These are phyloP conservation scores for Dicycla oo DNA, from an alignment of 2,888 invertebrate species.

Conservation along the genomic window DNA sequence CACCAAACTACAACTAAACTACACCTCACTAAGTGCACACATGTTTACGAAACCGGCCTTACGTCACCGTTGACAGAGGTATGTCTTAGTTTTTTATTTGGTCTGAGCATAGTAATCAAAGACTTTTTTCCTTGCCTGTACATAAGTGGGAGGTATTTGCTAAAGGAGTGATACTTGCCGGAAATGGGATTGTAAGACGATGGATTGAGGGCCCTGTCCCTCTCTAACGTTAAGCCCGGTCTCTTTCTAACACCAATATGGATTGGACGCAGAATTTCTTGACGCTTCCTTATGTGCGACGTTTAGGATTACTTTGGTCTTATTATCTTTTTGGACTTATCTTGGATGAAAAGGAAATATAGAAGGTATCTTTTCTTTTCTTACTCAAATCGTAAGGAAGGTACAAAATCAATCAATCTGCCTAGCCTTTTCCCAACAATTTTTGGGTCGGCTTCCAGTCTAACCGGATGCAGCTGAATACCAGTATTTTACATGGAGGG, in stretches of 20 bases:
- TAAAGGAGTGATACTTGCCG: slow-evolving; percentile 71
- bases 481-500: too few relatives aligned
- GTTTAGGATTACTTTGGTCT: slow-evolving; percentile 56
- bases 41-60: too few relatives aligned
- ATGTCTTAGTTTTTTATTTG: too few relatives aligned
- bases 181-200: slow-evolving; percentile 73
- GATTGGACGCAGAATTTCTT: slow-evolving; percentile 51
- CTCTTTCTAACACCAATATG: slow-evolving; percentile 61
- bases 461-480: too few relatives aligned
- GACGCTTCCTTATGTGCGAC: slow-evolving; percentile 47
- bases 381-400: not conserved
- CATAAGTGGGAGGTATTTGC: slow-evolving; percentile 72
- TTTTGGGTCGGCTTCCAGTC: too few relatives aligned
- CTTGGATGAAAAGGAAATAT: not conserved
- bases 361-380: not conserved
- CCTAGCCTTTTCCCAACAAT: too few relatives aligned
- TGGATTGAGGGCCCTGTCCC: slow-evolving; percentile 65
- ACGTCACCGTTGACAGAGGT: too few relatives aligned
- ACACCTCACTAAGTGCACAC: too few relatives aligned
- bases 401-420: too few relatives aligned
- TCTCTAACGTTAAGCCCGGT: slow-evolving; percentile 49
- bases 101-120: not conserved
- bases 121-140: slow-evolving; percentile 41
- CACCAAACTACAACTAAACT: too few relatives aligned
- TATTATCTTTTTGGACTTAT: slow-evolving; percentile 37